phyloP scores from a whole-genome alignment of 2,888 invertebrate genomes.

The Ormia ochracea region DNA sequence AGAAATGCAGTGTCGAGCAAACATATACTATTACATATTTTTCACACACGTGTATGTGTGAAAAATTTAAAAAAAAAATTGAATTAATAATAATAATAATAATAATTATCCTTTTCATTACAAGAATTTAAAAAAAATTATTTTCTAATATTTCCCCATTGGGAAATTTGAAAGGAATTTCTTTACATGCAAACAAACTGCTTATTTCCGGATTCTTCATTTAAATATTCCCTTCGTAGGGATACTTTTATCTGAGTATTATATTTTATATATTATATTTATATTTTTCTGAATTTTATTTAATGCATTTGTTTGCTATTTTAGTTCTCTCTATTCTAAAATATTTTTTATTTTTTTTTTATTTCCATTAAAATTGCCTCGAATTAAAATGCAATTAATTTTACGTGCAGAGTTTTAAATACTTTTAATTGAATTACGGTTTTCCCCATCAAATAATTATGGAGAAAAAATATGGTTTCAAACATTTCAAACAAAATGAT shows the following conservation, averaged over 20 bases:
- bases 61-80: no score
- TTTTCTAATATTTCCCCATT: not conserved
- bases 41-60: no score
- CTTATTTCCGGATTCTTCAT: not conserved
- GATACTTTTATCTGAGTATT: no score
- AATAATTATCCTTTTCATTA: not conserved
- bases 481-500: not conserved
- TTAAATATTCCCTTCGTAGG: not conserved
- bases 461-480: not conserved
- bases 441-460: not conserved
- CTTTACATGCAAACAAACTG: not conserved
- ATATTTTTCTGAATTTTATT: not conserved
- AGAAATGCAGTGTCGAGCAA: no score
- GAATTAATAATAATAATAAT: no score
- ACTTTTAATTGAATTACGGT: conserved; percentile 14
- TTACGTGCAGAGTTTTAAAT: conserved; percentile 16
- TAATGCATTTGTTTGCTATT: not conserved
- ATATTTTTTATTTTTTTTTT: not conserved
- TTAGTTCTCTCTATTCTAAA: not conserved
- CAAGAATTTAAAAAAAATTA: not conserved
- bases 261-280: no score
- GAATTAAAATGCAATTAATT: not conserved
- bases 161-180: not conserved
- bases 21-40: no score
- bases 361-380: not conserved